A percentile compares a stretch with the other conserved stretches of the same genome.
These are phyloP conservation scores for Listrodromus nycthemerus DNA, from an alignment of 2,888 invertebrate genomes.

Conservation along the genomic window DNA sequence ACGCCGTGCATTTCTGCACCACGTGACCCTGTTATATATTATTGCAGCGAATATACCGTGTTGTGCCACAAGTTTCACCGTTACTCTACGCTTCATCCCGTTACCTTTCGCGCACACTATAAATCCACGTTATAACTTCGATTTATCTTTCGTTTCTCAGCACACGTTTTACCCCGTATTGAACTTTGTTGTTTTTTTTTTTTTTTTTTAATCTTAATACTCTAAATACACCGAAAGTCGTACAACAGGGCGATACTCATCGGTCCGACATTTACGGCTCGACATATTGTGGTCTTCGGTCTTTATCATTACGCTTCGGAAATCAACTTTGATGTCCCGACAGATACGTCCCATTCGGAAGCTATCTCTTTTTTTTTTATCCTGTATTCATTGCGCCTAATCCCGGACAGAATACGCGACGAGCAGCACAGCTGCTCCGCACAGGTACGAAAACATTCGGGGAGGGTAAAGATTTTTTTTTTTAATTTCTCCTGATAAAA, in stretches of 20 bases:
- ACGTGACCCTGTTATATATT: conserved; percentile 30
- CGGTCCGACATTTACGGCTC: conserved; percentile 8
- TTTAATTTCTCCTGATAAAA: background rate
- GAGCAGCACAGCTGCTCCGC: conserved; percentile 42
- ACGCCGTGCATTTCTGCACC: conserved; percentile 21
- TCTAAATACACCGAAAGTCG: too few species aligned
- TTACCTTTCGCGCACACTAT: conserved; percentile 36
- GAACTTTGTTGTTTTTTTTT: conserved; percentile 4
- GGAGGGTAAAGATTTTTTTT: conserved; percentile 41
- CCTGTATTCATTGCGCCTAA: conserved; percentile 45
- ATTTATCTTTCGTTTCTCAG: conserved; percentile 22
- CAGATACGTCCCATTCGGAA: conserved; percentile 42
- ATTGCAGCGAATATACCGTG: conserved; percentile 5
- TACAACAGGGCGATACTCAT: conserved; percentile 10
- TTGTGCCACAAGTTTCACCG: conserved; percentile 46
- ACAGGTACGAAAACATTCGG: conserved; percentile 12
- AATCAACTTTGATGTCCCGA: conserved; percentile 49
- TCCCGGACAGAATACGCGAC: conserved; percentile 32
- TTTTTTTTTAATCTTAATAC: background rate
- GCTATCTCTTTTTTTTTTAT: conserved; percentile 25
- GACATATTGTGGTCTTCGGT: conserved; percentile 16
- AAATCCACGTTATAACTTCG: conserved; percentile 28
- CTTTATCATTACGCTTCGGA: conserved; percentile 46
- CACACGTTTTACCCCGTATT: conserved; percentile 9
- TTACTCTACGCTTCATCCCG: conserved; percentile 46